Conservation (phyloP, 1,140 invertebrate species). For the Eueides isabella region DNA sequence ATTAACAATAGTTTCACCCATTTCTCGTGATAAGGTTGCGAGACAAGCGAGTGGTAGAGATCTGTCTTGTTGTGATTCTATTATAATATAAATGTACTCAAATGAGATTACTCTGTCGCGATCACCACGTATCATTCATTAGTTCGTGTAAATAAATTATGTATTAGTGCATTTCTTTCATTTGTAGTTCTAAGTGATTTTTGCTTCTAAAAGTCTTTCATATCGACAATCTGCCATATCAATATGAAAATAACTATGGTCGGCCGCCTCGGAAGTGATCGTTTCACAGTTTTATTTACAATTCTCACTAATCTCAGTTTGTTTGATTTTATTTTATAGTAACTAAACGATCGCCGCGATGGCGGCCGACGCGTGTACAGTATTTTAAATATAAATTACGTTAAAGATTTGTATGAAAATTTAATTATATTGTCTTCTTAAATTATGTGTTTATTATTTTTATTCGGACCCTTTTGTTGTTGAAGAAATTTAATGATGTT, state of each 20-base stretch:
- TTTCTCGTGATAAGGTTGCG: not conserved
- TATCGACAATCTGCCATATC: constrained; percentile 82
- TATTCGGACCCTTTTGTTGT: not conserved
- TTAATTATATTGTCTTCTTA: constrained; percentile 82
- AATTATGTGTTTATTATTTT: constrained; percentile 68
- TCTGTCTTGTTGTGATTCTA: constrained; percentile 72
- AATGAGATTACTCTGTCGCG: constrained; percentile 70
- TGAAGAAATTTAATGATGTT: not conserved
- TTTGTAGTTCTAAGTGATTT: constrained; percentile 68
- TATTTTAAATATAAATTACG: constrained; percentile 81
- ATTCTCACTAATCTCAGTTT: constrained; percentile 27
- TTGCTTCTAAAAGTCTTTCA: constrained; percentile 75
- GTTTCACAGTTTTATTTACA: constrained; percentile 57
- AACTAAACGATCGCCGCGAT: constrained; percentile 70
- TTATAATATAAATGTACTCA: constrained; percentile 67
- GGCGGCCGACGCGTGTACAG: constrained; percentile 73
- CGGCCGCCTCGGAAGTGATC: constrained; percentile 63
- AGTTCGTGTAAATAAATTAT: constrained; percentile 68
- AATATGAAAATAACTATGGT: constrained; percentile 76
- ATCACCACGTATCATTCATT: constrained; percentile 50
- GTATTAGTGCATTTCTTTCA: constrained; percentile 78
- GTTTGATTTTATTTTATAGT: constrained; percentile 12
- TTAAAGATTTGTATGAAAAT: constrained; percentile 83
- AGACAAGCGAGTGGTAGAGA: constrained; percentile 42
- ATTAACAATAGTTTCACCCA: not conserved